Evolutionary conservation across 2,888 invertebrate genomes (phyloP).

Genomic region (Phrixothrix hirtus): DNA sequence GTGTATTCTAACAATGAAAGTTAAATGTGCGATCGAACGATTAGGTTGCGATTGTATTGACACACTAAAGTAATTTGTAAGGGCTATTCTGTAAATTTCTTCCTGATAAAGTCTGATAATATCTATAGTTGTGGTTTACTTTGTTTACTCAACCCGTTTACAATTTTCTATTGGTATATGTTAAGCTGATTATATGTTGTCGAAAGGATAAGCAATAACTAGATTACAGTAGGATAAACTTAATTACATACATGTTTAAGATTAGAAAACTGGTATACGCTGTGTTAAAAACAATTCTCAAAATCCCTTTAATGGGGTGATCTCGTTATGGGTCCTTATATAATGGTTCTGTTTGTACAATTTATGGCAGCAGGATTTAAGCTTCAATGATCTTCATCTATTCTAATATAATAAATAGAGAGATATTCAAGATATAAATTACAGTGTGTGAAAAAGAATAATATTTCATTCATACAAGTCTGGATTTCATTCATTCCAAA

Average conservation of each 20-base stretch:
- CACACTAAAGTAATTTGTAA: slow-evolving; percentile 54
- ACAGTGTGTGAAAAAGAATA: slow-evolving; percentile 33
- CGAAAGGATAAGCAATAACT: slow-evolving; percentile 2
- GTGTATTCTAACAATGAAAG: slow-evolving; percentile 54
- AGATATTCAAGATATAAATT: no score
- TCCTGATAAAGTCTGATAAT: slow-evolving; percentile 46
- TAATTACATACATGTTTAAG: not conserved
- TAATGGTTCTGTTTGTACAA: slow-evolving; percentile 1
- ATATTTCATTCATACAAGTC: slow-evolving; percentile 32
- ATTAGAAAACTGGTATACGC: slow-evolving; percentile 5
- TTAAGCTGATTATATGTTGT: slow-evolving; percentile 44
- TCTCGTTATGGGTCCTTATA: no score
- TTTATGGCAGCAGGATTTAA: slow-evolving; percentile 45
- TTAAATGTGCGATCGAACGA: slow-evolving; percentile 56
- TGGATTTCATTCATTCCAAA: slow-evolving; percentile 20
- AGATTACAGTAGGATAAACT: not conserved
- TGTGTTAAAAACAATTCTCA: no score
- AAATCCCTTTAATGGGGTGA: no score
- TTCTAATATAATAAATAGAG: slow-evolving; percentile 43
- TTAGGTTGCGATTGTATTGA: slow-evolving; percentile 56
- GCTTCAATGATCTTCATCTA: slow-evolving; percentile 48
- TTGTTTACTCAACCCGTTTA: slow-evolving; percentile 51
- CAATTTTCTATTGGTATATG: slow-evolving; percentile 43
- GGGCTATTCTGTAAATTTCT: slow-evolving; percentile 45
- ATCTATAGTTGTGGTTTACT: slow-evolving; percentile 47